Conservation (phyloP, 2,797 vertebrate species). For the Oreochromis grahami region DNA sequence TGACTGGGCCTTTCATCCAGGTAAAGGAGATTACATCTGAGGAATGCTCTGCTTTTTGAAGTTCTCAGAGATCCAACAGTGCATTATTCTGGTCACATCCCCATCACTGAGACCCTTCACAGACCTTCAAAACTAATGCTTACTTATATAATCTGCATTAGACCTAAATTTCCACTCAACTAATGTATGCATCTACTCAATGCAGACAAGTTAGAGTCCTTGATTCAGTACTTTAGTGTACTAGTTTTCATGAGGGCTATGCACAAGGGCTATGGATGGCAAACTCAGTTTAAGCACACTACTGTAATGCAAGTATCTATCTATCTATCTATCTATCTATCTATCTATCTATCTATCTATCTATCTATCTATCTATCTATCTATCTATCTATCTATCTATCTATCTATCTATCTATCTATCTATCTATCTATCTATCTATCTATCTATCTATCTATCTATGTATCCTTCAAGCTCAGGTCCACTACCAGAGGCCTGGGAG, state of each 20-base stretch:
- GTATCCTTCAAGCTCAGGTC: neutral
- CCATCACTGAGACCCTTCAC: constrained; percentile 46
- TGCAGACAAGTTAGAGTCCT: constrained; percentile 12
- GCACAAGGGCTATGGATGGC: neutral
- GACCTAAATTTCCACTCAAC: constrained; percentile 14
- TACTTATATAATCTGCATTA: constrained; percentile 55
- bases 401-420: neutral
- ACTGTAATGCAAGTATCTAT: neutral
- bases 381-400: no score
- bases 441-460: no score
- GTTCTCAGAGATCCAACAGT: constrained; percentile 49
- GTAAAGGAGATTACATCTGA: constrained; percentile 78
- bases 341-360: neutral
- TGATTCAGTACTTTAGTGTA: neutral
- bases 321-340: fast-evolving
- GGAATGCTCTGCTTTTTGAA: constrained; percentile 69
- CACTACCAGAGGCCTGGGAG: neutral
- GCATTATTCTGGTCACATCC: constrained; percentile 57
- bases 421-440: neutral
- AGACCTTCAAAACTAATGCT: constrained; percentile 38
- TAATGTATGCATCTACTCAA: neutral
- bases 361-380: neutral
- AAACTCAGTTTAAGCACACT: neutral
- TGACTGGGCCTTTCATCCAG: constrained; percentile 72
- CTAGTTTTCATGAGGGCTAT: neutral